Percentiles rank a stretch among this genome's conserved stretches.
phyloP scores from a whole-genome alignment of 92 coral and sea anemone genomes.

The Parazoanthus atlanticus region DNA sequence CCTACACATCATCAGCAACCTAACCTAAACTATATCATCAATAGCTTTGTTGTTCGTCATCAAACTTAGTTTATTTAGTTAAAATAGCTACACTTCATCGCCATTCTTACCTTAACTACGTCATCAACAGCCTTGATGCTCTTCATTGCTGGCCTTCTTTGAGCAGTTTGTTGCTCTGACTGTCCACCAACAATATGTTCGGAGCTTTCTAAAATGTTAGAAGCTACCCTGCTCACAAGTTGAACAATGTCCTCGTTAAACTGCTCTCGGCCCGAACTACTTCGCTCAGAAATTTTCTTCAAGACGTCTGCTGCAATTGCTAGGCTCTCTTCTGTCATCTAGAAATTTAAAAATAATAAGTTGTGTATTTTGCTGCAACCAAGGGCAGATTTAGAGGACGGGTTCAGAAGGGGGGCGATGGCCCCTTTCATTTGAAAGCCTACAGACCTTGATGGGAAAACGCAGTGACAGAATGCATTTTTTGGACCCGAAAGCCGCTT shows the following conservation, averaged over 20 bases:
- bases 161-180: background rate
- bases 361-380: background rate
- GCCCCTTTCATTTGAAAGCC: background rate
- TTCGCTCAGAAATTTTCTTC: slow-evolving; percentile 34
- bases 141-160: background rate
- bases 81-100: background rate
- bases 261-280: slow-evolving; percentile 12
- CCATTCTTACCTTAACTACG: slow-evolving; percentile 30
- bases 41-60: background rate
- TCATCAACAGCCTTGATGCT: slow-evolving; percentile 33
- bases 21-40: background rate
- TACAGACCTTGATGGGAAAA: background rate
- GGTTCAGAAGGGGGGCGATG: background rate
- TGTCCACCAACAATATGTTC: background rate
- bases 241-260: slow-evolving; percentile 38
- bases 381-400: background rate
- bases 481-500: background rate
- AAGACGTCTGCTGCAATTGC: slow-evolving; percentile 39
- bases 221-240: slow-evolving; percentile 48
- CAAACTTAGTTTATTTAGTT: background rate
- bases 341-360: background rate
- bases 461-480: background rate
- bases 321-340: slow-evolving; percentile 48
- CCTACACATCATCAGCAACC: background rate
- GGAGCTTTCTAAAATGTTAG: slow-evolving; percentile 48